Evolutionary conservation across 2,888 invertebrate genomes (phyloP), one percentile per base, ranked within the genome.

Genomic region (Bombylius major): DNA sequence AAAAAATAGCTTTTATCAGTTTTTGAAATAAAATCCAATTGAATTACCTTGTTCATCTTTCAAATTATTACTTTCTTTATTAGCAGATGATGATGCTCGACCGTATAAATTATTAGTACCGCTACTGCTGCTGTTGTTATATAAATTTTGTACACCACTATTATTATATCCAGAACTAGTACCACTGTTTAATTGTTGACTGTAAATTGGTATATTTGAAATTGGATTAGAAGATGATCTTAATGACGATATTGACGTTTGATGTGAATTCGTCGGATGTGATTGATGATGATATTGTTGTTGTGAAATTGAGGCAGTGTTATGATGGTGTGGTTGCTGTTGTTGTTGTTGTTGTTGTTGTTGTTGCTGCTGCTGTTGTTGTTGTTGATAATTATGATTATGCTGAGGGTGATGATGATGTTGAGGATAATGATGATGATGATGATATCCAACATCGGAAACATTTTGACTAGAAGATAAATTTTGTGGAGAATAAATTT

Each of bases 41-140:
- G 8, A 11, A 42, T 42, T 64, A 68, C 68, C 67, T 58, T 63
- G 63, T 50, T 67, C 67, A 13, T 65, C 58, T 59, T 64, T 66
- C 33, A 61, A 60, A 42, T 57, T 50, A 50, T 61, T 63, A 23
- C 62, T 62, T 56, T 64, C 64, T 31, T 57, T 53, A 45, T 51
- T 44, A 9, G 57, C 42, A 33, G 55, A 42, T 51, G 36, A 6
- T 36, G 36, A 36, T 36, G 36, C 12, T 42, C 61, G 56, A 42
- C 61, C 60, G 49, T 62, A 62, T 34, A 62, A 50, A 34, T 60
- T 57, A 53, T 61, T 62, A 56, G 58, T 62, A 23, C 23, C 23
- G 23, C 23, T 23, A 23, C 23, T 23, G 23, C 23, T 23, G 23
- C 3, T 23, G 23, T 23, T 23, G 23, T 3, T 23, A 51, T 62